phyloP scores from a whole-genome alignment of 2,888 invertebrate species.

The Drosophila austrosaltans region DNA sequence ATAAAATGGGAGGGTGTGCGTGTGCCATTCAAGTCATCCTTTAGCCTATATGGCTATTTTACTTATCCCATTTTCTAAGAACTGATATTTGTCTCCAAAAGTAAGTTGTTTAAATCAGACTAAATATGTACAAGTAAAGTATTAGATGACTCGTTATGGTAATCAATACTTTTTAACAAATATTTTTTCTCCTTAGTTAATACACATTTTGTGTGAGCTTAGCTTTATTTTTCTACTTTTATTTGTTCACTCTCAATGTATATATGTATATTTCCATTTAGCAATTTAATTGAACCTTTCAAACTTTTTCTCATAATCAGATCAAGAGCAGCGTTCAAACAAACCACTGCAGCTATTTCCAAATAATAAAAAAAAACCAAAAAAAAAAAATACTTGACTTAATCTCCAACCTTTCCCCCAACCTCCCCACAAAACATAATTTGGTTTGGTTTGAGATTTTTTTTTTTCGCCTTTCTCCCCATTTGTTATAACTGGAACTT shows the following conservation, averaged over 20 bases:
- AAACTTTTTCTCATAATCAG: conserved; percentile 44
- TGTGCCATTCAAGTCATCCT: neutral
- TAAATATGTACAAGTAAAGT: too few species aligned
- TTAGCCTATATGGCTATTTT: too few species aligned
- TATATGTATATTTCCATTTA: neutral
- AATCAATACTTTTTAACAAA: too few species aligned
- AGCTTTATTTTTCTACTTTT: neutral
- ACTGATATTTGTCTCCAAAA: too few species aligned
- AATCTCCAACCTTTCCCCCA: conserved; percentile 28
- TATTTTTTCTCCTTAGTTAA: too few species aligned
- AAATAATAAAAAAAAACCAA: conserved; percentile 9
- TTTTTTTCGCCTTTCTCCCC: conserved; percentile 52
- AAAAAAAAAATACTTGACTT: conserved; percentile 31
- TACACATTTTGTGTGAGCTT: too few species aligned
- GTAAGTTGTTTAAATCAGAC: too few species aligned
- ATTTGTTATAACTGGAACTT: conserved; percentile 64
- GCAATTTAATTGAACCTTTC: conserved; percentile 24
- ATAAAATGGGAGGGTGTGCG: conserved; percentile 39
- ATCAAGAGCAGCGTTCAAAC: conserved; percentile 44
- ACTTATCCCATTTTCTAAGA: too few species aligned
- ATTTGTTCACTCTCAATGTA: neutral
- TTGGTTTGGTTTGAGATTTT: neutral
- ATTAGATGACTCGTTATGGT: too few species aligned
- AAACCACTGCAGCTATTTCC: conserved; percentile 38
- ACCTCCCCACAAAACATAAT: neutral